Conservation (phyloP, 2,113 vertebrate species). For the Centropus bengalensis region DNA sequence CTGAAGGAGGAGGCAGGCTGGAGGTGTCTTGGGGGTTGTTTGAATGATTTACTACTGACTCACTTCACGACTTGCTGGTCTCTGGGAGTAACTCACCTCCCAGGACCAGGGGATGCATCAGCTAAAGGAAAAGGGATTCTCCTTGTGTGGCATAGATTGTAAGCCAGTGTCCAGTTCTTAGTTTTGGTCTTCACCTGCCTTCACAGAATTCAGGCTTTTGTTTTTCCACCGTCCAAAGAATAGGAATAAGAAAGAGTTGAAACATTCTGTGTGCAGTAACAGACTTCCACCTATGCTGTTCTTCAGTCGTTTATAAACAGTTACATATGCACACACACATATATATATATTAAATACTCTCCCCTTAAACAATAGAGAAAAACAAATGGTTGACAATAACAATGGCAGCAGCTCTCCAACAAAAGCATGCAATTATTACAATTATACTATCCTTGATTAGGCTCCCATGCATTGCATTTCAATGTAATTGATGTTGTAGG, state of each 20-base stretch:
- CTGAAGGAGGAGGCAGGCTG: not conserved
- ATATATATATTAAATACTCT: constrained; percentile 75
- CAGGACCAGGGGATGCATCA: not conserved
- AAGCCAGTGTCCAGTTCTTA: not conserved
- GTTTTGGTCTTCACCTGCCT: constrained; percentile 1
- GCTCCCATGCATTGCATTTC: constrained; percentile 89
- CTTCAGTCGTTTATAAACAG: constrained; percentile 66
- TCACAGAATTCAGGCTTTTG: not conserved
- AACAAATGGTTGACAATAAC: constrained; percentile 89
- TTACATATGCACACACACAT: constrained; percentile 73
- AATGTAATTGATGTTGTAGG: constrained; percentile 94
- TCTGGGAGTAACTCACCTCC: not conserved
- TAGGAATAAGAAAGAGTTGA: constrained; percentile 21
- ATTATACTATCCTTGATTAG: constrained; percentile 91
- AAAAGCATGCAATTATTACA: constrained; percentile 92
- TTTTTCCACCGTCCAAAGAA: not conserved
- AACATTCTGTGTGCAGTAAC: not conserved
- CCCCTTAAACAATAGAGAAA: constrained; percentile 83
- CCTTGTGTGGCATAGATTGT: not conserved
- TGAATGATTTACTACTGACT: not conserved
- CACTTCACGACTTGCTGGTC: not conserved
- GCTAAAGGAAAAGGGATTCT: constrained; percentile 15
- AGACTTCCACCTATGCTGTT: constrained; percentile 77
- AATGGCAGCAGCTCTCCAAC: constrained; percentile 86
- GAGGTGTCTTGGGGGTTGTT: not conserved